These are phyloP conservation scores for Lasius fuliginosus DNA, from an alignment of 2,888 invertebrate genomes.

Conservation along the genomic window DNA sequence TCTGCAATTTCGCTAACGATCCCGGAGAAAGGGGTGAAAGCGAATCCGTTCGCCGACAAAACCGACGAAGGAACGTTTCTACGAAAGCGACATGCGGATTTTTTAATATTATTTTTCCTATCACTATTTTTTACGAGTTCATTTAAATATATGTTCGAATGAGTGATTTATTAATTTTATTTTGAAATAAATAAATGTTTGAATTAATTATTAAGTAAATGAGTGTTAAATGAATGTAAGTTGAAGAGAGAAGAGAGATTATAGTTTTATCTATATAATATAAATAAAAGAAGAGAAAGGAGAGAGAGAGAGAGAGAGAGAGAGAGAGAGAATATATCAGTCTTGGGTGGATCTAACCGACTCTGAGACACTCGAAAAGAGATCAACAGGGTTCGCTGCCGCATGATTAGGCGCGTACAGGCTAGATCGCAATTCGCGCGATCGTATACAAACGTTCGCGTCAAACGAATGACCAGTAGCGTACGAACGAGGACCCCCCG, in stretches of 20 bases:
- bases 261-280: neutral
- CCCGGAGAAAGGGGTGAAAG: conserved; percentile 56
- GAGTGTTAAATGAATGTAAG: too few species aligned
- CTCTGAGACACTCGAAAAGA: conserved; percentile 5
- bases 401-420: conserved; percentile 46
- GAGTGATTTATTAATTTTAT: too few species aligned
- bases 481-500: conserved; percentile 72
- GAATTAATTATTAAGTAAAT: too few species aligned
- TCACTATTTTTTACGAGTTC: neutral
- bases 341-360: neutral
- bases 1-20: conserved; percentile 68
- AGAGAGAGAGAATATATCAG: neutral
- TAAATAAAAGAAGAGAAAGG: neutral
- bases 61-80: neutral
- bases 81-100: neutral
- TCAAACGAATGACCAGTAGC: conserved; percentile 76
- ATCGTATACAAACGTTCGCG: conserved; percentile 64
- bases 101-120: neutral
- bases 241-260: neutral
- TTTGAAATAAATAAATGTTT: too few species aligned
- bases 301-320: neutral
- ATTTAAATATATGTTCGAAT: too few species aligned
- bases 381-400: conserved; percentile 21
- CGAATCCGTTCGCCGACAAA: neutral
- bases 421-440: conserved; percentile 51